Evolutionary conservation across 2,113 vertebrate genomes (phyloP).

Genomic region (Sterrhoptilus dennistouni): DNA sequence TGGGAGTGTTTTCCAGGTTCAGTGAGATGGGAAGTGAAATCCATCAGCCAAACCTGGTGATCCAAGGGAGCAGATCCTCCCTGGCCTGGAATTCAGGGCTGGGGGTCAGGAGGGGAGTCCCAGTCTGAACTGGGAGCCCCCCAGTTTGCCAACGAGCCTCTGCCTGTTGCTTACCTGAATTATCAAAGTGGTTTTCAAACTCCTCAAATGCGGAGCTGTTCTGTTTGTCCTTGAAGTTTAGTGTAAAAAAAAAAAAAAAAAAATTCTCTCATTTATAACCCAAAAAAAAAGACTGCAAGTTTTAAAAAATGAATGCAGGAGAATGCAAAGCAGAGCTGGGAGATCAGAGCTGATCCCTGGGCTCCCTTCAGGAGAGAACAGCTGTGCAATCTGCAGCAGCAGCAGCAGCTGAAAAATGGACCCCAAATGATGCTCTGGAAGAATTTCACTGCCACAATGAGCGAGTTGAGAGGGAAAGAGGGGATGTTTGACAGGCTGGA

Average conservation of each 20-base stretch:
- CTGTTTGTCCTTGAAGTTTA: background rate
- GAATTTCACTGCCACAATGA: background rate
- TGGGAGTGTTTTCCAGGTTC: background rate
- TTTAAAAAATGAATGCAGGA: background rate
- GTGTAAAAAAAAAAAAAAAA: rapidly evolving
- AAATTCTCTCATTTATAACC: background rate
- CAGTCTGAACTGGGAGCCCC: background rate
- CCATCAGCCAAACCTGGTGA: rapidly evolving
- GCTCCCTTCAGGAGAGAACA: background rate
- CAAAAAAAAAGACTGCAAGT: background rate
- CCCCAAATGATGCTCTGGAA: background rate
- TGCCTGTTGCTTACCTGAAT: rapidly evolving
- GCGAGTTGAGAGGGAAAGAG: background rate
- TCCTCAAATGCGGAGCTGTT: no score
- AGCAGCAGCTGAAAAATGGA: background rate
- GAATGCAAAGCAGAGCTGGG: background rate
- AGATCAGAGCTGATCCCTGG: rapidly evolving
- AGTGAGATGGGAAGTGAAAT: rapidly evolving
- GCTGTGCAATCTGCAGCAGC: background rate
- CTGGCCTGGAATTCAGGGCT: background rate
- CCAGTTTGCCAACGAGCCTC: rapidly evolving
- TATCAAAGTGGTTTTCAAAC: rapidly evolving
- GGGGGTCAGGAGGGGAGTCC: rapidly evolving
- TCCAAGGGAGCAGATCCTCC: rapidly evolving
- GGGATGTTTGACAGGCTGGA: rapidly evolving